Evolutionary conservation across 64 coral and sea anemone species (phyloP), one percentile per base, ranked within the genome.

Genomic region (Montipora sp.): DNA sequence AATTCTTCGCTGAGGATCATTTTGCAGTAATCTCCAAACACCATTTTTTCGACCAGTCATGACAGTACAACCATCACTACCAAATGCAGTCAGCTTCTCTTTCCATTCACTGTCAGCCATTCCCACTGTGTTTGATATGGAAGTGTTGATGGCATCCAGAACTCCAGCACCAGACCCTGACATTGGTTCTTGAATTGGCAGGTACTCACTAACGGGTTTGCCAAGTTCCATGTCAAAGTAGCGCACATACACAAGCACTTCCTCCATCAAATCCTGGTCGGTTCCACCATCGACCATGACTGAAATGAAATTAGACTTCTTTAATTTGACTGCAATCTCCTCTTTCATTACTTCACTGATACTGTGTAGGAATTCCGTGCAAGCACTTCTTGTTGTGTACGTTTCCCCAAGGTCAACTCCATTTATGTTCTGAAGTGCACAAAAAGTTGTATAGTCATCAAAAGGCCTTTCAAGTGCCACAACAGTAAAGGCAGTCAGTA

Each of bases 401-500:
- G 53, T 83, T 75, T 92, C 72, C 12, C 73, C 61, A 46, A 83
- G 79, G 45, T 92, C 81, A 14, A 46, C 82, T 22, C 81, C 90
- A 50, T 92, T 92, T 6, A 83, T 76, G 24, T 83, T 83, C 77
- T 92, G 90, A 59, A 92, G 90, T 10, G 69, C 67, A 85, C 79
- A 76, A 13, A 92, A 75, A 51, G 22, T 86, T 50, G 51, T 46
- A 67, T 92, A 92, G 51, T 85, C 82, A 78, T 83, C 55, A 63
- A 92, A 92, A 21, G 90, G 90, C 59, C 90, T 53, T 78, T 92
- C 90, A 61, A 75, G 27, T 66, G 79, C 80, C 14, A 77, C 50
- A 55, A 92, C 14, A 23, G 74, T 75, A 84, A 83, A 92, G 5
- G 90, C 82, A 19, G 81, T 92, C 22, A 86, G 47, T 47, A 92